A percentile compares a stretch with the other conserved stretches of the same genome.
Evolutionary conservation across 2,113 vertebrate species (phyloP).

Genomic region (Lepisosteus osseus): DNA sequence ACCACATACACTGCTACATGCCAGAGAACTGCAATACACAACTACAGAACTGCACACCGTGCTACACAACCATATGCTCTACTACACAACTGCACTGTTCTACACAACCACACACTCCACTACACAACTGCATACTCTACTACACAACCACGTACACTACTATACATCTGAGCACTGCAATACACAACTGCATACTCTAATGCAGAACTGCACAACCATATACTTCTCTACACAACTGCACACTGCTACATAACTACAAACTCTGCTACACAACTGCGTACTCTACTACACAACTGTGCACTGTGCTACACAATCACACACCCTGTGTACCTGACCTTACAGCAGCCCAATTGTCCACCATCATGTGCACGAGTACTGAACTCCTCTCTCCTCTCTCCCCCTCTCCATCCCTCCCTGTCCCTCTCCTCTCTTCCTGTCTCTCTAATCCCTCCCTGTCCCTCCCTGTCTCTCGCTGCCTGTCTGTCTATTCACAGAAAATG

Average conservation of each 20-base stretch:
- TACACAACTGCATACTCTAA: neutral
- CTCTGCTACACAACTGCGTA: neutral
- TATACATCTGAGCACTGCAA: neutral
- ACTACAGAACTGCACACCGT: neutral
- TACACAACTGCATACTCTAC: neutral
- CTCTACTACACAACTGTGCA: neutral
- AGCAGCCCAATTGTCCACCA: constrained; percentile 44
- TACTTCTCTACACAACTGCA: neutral
- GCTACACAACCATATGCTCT: neutral
- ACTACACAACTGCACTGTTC: neutral
- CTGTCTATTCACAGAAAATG: constrained; percentile 67
- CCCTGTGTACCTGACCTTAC: neutral
- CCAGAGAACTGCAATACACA: neutral
- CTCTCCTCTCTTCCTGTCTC: constrained; percentile 23
- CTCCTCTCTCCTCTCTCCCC: constrained; percentile 5
- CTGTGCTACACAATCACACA: constrained; percentile 12
- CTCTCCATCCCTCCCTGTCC: constrained; percentile 10
- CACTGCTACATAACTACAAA: neutral
- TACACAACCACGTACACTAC: neutral
- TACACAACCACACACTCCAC: constrained; percentile 14
- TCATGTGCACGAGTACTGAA: constrained; percentile 10
- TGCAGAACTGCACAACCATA: neutral
- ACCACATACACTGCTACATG: too few species aligned
- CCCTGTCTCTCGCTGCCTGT: constrained; percentile 6
- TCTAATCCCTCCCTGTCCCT: constrained; percentile 4